Conservation (phyloP, 2,888 invertebrate species). For the Ophioninae sp. region DNA sequence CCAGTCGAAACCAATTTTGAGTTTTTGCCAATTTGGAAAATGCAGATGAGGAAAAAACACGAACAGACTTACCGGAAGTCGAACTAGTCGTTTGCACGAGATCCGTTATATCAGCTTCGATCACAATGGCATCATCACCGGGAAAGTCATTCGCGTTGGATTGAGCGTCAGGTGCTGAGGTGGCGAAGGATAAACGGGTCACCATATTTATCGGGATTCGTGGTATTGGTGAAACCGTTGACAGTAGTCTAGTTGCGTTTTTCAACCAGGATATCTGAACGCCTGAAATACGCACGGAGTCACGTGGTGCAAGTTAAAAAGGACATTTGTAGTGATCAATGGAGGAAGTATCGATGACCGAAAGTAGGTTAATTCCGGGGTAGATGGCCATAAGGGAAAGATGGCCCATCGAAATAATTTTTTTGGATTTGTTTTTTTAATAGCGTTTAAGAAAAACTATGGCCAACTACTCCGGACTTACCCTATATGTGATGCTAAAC, state of each 20-base stretch:
- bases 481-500: too few relatives aligned
- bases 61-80: slow-evolving; percentile 58
- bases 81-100: slow-evolving; percentile 66
- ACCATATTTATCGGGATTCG: slow-evolving; percentile 71
- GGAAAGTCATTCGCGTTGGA: slow-evolving; percentile 70
- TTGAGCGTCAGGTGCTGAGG: slow-evolving; percentile 65
- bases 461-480: too few relatives aligned
- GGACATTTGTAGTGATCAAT: too few relatives aligned
- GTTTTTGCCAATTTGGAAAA: too few relatives aligned
- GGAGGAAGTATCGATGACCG: background rate
- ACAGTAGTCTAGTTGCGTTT: slow-evolving; percentile 74
- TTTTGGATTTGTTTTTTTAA: too few relatives aligned
- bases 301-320: background rate
- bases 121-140: slow-evolving; percentile 74
- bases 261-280: slow-evolving; percentile 77
- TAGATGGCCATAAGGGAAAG: too few relatives aligned
- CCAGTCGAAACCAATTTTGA: too few relatives aligned
- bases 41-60: background rate
- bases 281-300: too few relatives aligned
- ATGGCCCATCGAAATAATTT: too few relatives aligned
- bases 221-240: slow-evolving; percentile 69
- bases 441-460: too few relatives aligned
- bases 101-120: slow-evolving; percentile 74
- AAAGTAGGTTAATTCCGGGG: too few relatives aligned
- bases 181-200: slow-evolving; percentile 69